phyloP scores from a whole-genome alignment of 2,888 invertebrate genomes.

The Germaria angustata region DNA sequence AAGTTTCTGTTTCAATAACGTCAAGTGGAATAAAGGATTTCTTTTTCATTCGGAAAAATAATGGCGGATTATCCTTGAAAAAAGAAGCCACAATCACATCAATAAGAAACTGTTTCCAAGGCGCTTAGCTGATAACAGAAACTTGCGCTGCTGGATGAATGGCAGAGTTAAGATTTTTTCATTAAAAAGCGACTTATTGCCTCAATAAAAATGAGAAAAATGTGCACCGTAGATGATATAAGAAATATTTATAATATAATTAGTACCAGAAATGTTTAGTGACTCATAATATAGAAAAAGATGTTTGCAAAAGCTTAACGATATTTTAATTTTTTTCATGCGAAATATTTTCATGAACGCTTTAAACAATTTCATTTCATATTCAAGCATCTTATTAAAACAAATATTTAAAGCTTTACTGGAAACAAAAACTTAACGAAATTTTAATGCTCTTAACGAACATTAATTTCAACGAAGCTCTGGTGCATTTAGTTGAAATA shows the following conservation, averaged over 20 bases:
- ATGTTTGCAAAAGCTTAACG: too few relatives aligned
- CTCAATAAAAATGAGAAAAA: too few relatives aligned
- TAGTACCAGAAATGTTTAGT: too few relatives aligned
- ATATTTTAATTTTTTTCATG: background rate
- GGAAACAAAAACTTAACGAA: constrained; percentile 10
- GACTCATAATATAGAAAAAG: too few relatives aligned
- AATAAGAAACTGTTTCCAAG: constrained; percentile 1
- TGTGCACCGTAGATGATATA: too few relatives aligned
- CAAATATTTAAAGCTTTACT: background rate
- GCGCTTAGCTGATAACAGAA: background rate
- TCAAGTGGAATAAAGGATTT: background rate
- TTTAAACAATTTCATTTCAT: background rate
- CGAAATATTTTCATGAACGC: background rate
- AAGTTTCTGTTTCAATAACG: background rate
- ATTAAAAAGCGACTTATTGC: too few relatives aligned
- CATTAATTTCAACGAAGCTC: too few relatives aligned
- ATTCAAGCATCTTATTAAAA: background rate
- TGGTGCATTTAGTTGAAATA: too few relatives aligned
- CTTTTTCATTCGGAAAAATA: background rate
- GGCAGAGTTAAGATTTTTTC: too few relatives aligned
- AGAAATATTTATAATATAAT: too few relatives aligned
- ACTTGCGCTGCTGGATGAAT: background rate
- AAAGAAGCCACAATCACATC: background rate
- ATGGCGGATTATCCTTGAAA: background rate
- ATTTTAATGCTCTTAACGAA: background rate